Evolutionary conservation across 2,113 vertebrate genomes (phyloP).

Genomic region (Otolemur garnettii): DNA sequence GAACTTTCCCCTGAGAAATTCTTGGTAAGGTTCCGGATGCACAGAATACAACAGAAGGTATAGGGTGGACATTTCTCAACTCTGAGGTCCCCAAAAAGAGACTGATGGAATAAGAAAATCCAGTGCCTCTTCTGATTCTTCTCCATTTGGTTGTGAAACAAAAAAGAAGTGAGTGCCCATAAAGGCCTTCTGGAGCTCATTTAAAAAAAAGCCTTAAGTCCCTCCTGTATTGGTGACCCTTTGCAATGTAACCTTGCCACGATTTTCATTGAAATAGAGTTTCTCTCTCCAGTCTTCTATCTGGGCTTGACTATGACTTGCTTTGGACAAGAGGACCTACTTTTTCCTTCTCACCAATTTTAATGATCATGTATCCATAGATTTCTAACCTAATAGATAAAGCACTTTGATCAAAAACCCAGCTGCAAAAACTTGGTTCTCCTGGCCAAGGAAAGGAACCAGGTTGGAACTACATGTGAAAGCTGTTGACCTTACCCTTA

Average conservation of each 20-base stretch:
- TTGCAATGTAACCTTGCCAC: background rate
- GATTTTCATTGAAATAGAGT: background rate
- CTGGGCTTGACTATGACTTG: background rate
- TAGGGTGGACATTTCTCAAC: background rate
- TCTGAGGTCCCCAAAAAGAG: background rate
- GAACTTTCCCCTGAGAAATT: background rate
- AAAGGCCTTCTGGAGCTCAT: background rate
- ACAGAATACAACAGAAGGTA: background rate
- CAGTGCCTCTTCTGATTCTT: background rate
- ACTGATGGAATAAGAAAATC: background rate
- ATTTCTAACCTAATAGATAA: background rate
- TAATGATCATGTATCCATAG: background rate
- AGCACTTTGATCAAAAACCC: background rate
- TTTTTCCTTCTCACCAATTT: background rate
- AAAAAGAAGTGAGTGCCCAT: background rate
- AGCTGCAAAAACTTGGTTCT: background rate
- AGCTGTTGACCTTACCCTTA: background rate
- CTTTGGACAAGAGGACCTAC: background rate
- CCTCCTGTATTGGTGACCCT: background rate
- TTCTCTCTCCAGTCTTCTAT: background rate
- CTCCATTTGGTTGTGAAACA: background rate
- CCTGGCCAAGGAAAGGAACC: background rate
- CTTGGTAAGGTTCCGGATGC: background rate
- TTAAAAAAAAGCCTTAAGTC: background rate
- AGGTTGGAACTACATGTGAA: accelerated